Evolutionary conservation across 2,113 vertebrate species (phyloP).

Genomic region (Probosciger aterrimus): DNA sequence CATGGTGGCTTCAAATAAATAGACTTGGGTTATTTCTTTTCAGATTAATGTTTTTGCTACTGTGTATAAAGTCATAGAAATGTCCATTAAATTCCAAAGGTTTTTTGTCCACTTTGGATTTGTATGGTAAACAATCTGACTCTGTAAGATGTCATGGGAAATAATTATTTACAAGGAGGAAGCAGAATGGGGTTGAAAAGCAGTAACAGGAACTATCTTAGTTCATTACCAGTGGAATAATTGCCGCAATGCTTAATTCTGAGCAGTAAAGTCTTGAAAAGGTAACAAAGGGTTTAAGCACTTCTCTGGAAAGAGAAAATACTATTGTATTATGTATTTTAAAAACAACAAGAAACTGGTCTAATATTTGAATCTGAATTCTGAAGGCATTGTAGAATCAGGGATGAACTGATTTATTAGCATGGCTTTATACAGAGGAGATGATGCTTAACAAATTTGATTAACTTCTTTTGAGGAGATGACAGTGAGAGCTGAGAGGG

Average conservation of each 20-base stretch:
- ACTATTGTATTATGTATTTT: conserved; percentile 26
- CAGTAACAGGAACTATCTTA: conserved; percentile 25
- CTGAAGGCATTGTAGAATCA: conserved; percentile 59
- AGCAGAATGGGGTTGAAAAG: conserved; percentile 17
- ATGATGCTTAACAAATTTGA: conserved; percentile 72
- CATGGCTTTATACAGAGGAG: conserved; percentile 62
- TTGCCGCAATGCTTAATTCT: conserved; percentile 36
- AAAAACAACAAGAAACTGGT: neutral
- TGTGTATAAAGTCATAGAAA: neutral
- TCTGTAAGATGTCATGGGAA: conserved; percentile 8
- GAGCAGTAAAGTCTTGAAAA: conserved; percentile 24
- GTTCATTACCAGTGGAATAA: conserved; percentile 12
- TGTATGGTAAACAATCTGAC: neutral
- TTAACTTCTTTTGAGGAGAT: conserved; percentile 73
- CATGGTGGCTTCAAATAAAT: neutral
- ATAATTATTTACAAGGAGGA: neutral
- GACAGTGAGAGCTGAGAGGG: conserved; percentile 71
- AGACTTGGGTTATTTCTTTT: conserved; percentile 12
- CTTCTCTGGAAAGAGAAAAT: conserved; percentile 36
- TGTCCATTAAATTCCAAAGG: conserved; percentile 13
- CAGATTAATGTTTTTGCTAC: neutral
- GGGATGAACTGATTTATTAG: conserved; percentile 65
- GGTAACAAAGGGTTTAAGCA: conserved; percentile 7
- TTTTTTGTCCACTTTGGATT: conserved; percentile 20
- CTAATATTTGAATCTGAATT: conserved; percentile 56